These are phyloP conservation scores for Xiphophorus birchmanni DNA, from an alignment of 2,797 vertebrate genomes.

Conservation along the genomic window DNA sequence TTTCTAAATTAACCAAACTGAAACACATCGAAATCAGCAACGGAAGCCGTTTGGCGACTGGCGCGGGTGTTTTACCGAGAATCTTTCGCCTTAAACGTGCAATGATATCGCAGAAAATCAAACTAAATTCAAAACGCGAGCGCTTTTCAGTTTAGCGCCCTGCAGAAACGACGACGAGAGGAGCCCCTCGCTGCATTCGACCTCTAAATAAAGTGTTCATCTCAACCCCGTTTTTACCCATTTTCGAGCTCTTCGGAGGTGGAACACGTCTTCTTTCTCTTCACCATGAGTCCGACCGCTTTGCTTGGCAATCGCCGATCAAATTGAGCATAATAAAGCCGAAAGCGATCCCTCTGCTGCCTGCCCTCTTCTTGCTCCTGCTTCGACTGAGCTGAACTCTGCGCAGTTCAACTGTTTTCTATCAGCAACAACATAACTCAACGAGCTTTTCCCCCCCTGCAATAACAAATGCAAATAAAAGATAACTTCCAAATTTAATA, in stretches of 20 bases:
- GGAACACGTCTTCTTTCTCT: slow-evolving; percentile 85
- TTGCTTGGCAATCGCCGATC: slow-evolving; percentile 68
- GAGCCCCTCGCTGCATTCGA: slow-evolving; percentile 77
- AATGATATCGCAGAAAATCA: slow-evolving; percentile 63
- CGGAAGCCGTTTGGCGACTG: slow-evolving; percentile 16
- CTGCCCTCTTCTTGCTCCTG: slow-evolving; percentile 75
- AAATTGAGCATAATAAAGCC: slow-evolving; percentile 84
- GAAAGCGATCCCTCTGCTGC: slow-evolving; percentile 75
- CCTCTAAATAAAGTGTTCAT: slow-evolving; percentile 84
- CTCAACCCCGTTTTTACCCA: slow-evolving; percentile 77
- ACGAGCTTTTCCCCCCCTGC: slow-evolving; percentile 45
- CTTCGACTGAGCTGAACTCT: slow-evolving; percentile 84
- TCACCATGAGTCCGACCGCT: slow-evolving; percentile 89
- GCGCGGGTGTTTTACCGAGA: slow-evolving; percentile 17
- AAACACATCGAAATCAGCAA: slow-evolving; percentile 34
- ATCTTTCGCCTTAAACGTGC: slow-evolving; percentile 35
- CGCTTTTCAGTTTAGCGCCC: slow-evolving; percentile 86
- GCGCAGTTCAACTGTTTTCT: slow-evolving; percentile 81
- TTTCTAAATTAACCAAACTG: slow-evolving; percentile 51
- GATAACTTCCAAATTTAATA: not conserved
- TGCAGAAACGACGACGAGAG: slow-evolving; percentile 83
- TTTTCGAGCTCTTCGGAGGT: slow-evolving; percentile 83
- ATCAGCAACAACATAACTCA: slow-evolving; percentile 74
- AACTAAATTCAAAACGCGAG: slow-evolving; percentile 78
- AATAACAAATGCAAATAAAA: not conserved